These are phyloP conservation scores for Silurus asotus DNA, from an alignment of 2,113 vertebrate genomes.

Conservation along the genomic window DNA sequence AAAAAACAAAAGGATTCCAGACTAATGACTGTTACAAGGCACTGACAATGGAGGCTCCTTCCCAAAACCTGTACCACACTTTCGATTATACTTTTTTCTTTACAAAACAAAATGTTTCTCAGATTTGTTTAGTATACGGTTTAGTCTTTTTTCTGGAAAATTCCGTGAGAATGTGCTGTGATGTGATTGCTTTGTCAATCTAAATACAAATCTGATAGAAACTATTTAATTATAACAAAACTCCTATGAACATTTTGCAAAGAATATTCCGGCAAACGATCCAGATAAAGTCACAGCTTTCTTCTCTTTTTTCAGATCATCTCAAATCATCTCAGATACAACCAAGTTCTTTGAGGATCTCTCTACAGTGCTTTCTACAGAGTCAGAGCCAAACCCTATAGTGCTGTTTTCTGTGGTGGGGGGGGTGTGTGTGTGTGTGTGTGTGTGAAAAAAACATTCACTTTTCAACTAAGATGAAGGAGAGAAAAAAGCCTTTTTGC, in stretches of 20 bases:
- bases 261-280: neutral
- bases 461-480: constrained; percentile 11
- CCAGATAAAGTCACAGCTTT: constrained; percentile 1
- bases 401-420: neutral
- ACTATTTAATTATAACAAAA: too few species aligned
- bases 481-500: neutral
- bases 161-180: too few species aligned
- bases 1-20: neutral
- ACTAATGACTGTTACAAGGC: neutral
- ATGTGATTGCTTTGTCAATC: too few species aligned
- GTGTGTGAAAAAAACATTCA: neutral
- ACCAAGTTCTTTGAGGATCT: neutral
- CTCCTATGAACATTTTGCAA: too few species aligned
- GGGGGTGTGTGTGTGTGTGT: neutral
- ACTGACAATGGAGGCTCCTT: neutral
- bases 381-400: neutral
- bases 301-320: neutral
- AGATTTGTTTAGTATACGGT: neutral
- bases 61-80: neutral
- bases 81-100: neutral
- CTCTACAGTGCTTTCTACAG: neutral
- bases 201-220: too few species aligned
- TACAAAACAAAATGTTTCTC: neutral
- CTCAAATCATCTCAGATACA: neutral
- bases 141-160: neutral